Conservation (phyloP, 2,888 invertebrate species). For the Papilio demoleus region DNA sequence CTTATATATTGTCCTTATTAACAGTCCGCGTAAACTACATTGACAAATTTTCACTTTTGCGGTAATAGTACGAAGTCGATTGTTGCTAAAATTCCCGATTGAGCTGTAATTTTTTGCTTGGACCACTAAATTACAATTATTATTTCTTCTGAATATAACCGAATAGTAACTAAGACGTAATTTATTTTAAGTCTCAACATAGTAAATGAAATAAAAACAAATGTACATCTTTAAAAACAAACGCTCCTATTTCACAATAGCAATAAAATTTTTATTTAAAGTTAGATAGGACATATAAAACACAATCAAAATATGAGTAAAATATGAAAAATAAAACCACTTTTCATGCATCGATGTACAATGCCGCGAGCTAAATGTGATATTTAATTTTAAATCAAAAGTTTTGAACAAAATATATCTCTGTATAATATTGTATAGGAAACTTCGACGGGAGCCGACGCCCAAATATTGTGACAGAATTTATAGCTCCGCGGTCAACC, state of each 20-base stretch:
- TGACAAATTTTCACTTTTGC: no score
- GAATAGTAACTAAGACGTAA: no score
- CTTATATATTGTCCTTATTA: no score
- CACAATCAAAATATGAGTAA: conserved; percentile 5
- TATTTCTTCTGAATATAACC: no score
- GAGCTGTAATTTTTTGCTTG: no score
- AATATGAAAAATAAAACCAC: background rate
- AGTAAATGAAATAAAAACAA: background rate
- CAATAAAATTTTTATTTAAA: no score
- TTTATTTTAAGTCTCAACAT: no score
- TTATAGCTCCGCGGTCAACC: conserved; percentile 67
- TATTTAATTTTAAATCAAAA: conserved; percentile 40
- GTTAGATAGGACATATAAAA: background rate
- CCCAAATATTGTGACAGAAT: conserved; percentile 73
- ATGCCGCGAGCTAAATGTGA: conserved; percentile 31
- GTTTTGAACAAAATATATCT: conserved; percentile 36
- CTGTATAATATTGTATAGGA: conserved; percentile 44
- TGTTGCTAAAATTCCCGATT: no score
- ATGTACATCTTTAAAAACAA: background rate
- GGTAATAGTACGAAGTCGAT: no score
- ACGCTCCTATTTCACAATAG: background rate
- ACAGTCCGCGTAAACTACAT: no score
- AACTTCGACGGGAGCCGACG: conserved; percentile 53
- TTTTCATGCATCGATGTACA: conserved; percentile 41
- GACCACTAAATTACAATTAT: no score